Conservation (phyloP, 2,797 vertebrate genomes). For the Tapera naevia region DNA sequence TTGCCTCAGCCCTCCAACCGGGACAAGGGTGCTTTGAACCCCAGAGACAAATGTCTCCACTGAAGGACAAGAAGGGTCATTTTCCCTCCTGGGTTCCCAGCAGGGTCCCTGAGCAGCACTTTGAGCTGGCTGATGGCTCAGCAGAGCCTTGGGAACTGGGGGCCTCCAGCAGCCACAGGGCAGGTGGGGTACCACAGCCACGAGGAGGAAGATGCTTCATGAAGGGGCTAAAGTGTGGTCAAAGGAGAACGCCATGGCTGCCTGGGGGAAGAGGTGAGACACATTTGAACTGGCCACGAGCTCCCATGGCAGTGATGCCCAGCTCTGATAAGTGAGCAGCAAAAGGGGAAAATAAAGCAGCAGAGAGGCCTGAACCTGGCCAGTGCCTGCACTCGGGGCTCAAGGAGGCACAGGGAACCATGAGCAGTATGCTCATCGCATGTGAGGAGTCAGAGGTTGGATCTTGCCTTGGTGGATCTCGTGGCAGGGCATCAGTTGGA, state of each 20-base stretch:
- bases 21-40: not conserved
- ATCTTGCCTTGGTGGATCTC: too few species aligned
- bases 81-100: rapidly evolving
- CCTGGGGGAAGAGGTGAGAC: not conserved
- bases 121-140: rapidly evolving
- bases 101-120: not conserved
- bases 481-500: too few species aligned
- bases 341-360: not conserved
- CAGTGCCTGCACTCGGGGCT: not conserved
- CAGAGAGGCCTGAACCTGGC: not conserved
- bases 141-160: not conserved
- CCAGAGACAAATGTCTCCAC: not conserved
- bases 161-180: not conserved
- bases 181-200: rapidly evolving
- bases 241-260: not conserved
- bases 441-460: too few species aligned
- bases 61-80: not conserved
- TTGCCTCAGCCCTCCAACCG: not conserved
- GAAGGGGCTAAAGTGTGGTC: not conserved
- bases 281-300: not conserved
- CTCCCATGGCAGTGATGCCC: not conserved
- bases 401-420: not conserved
- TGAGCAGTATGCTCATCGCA: not conserved
- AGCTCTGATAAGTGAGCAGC: not conserved
- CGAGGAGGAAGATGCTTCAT: rapidly evolving